Base-by-base conservation (phyloP, 2,113 vertebrate genomes). In the Pteropus alecto region DNA sequence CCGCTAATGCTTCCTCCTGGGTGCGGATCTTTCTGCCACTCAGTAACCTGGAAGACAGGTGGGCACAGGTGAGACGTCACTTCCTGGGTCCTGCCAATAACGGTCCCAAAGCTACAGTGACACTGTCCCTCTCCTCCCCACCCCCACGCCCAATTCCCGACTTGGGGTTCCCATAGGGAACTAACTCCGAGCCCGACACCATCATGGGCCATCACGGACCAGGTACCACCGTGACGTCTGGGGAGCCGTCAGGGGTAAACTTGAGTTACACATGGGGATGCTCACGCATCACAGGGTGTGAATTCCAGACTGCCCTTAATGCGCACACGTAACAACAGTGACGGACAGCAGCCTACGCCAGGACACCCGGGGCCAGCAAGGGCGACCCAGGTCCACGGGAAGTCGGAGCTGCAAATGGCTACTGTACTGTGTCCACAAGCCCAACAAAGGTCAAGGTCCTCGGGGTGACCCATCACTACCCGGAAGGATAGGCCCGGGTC, bases 1-100 rank as follows among this genome's bases (percentile, higher is more conserved):
- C 99, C 99, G 98, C 99, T 26, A 99, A 98, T 2, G 99, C 99
- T 8, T 99, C 99, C 96, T 99, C 99, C 97, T 99, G 99, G 30
- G 99, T 99, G 97, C 97, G 99, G 98, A 99, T 99, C 98, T 99
- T 99, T 92, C 99, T 99, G 95, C 99, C 99, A 0, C 99, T 99
- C 97, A 99, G 98, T 58, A 99, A 98, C 97, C 99, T 99, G 98
- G 97, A 48, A 98, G 94, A 79, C 15, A 97, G 90, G 33, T 0
- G 83, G 5, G 82, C 3, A n/a, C 22, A 8, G 6, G 51, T 30
- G 22, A 54, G 41, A 7, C 5, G 4, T 0, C 3, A 4, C 24
- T 24, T 10, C 6, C 90, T 0, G 61, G 21, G 68, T 7, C 43
- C 74, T 9, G 5, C 84, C 43, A 1, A 19, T 4, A n/a, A 22